Evolutionary conservation across 2,113 vertebrate species (phyloP).

Genomic region (Perccottus glenii): DNA sequence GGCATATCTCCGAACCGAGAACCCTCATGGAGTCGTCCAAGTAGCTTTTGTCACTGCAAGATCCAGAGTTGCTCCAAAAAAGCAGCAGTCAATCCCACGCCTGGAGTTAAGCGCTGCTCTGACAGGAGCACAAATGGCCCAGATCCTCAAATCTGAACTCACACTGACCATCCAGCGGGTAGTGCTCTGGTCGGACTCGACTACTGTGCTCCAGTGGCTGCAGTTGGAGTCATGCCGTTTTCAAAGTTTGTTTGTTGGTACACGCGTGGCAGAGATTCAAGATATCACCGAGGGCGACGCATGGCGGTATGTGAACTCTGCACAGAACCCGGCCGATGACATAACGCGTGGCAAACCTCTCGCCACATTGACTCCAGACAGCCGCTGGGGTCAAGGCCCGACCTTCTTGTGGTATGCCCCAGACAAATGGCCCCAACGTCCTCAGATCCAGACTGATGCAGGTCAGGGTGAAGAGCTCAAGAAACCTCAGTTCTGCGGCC

Average conservation of each 20-base stretch:
- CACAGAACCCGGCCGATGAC: neutral
- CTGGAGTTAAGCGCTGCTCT: constrained; percentile 30
- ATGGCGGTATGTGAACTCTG: neutral
- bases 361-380: too few species aligned
- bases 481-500: too few species aligned
- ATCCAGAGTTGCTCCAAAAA: neutral
- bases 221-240: neutral
- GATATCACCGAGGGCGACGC: too few species aligned
- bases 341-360: too few species aligned
- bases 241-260: neutral
- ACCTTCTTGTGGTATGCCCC: too few species aligned
- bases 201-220: neutral
- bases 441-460: too few species aligned
- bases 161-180: too few species aligned
- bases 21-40: neutral
- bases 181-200: too few species aligned
- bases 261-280: neutral
- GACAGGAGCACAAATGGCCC: constrained; percentile 16
- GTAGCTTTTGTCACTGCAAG: neutral
- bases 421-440: too few species aligned
- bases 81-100: neutral
- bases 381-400: too few species aligned
- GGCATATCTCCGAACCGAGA: neutral
- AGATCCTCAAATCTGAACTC: too few species aligned
- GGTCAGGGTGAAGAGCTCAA: too few species aligned